Base-by-base conservation (phyloP, 2,797 vertebrate species). In the Nannoperca obscura region DNA sequence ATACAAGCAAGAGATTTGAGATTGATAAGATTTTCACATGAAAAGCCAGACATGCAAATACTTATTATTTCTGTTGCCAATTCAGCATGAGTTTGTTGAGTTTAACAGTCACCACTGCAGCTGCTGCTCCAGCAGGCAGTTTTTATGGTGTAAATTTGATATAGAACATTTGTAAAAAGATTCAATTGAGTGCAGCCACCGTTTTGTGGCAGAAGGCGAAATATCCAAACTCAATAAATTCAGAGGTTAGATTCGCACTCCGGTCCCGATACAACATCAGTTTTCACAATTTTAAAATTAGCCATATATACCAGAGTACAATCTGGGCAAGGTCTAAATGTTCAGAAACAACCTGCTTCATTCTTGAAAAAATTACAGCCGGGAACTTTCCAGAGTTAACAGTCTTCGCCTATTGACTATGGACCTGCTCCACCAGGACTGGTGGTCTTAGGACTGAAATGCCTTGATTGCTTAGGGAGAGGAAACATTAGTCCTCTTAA, bases 401-500 rank as follows among this genome's bases (percentile, higher is more conserved):
- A 46, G 27, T 44, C 42, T 46, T 69, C 50, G 74, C 42, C 17
- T 77, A 14, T 1, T 77, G 19, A 81, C 62, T n/a, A 50, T 47
- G 57, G 57, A 73, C 30, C 42, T 58, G 19, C 52, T 82, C 38
- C 61, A 54, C 32, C 17, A 20, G 49, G 78, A 58, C 52, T 74
- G 63, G n/a, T n/a, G n/a, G n/a, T n/a, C n/a, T 55, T 73, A 36
- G 53, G 54, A 47, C 52, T 74, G 66, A 81, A 68, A 60, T 42
- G 3, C 44, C 44, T 76, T 7, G 1, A 58, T 34, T 76, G 36
- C 60, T 82, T 44, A 42, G 59, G 14, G 30, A 70, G 5, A 67
- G 64, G 74, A 86, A 82, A 80, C 17, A 6, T 69, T 34, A 71
- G 49, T 62, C 63, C 32, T 81, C 46, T 64, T 3, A 81, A 79